Conservation (phyloP, 2,888 invertebrate species). For the Drosophila affinis region DNA sequence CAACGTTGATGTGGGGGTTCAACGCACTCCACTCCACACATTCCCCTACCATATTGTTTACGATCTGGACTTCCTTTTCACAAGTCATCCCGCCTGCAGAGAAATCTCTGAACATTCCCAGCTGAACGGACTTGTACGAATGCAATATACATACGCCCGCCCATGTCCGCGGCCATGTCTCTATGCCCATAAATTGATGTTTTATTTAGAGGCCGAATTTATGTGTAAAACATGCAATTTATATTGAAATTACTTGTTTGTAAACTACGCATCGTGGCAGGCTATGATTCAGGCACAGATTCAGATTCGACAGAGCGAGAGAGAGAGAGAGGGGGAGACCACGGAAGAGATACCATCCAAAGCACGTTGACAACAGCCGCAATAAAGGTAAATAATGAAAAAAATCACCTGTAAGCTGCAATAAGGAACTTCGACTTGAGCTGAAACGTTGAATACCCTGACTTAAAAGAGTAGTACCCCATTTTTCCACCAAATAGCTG, state of each 20-base stretch:
- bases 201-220: constrained; percentile 47
- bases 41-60: constrained; percentile 58
- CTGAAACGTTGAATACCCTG: constrained; percentile 12
- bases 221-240: constrained; percentile 72
- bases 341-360: constrained; percentile 36
- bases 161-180: neutral
- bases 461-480: neutral
- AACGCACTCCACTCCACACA: constrained; percentile 54
- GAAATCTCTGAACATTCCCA: neutral
- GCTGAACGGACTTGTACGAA: neutral
- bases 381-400: constrained; percentile 40
- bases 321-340: neutral
- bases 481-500: neutral
- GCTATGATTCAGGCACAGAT: constrained; percentile 26
- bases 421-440: constrained; percentile 1
- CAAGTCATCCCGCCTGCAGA: constrained; percentile 63
- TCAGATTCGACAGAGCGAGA: neutral
- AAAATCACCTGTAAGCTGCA: constrained; percentile 50
- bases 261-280: constrained; percentile 33
- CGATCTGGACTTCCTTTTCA: constrained; percentile 71
- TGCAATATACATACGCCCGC: constrained; percentile 30
- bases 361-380: constrained; percentile 41
- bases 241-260: constrained; percentile 70
- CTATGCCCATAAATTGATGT: constrained; percentile 28
- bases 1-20: constrained; percentile 52